Conservation (phyloP, 2,888 invertebrate species). For the Amiota communis region DNA sequence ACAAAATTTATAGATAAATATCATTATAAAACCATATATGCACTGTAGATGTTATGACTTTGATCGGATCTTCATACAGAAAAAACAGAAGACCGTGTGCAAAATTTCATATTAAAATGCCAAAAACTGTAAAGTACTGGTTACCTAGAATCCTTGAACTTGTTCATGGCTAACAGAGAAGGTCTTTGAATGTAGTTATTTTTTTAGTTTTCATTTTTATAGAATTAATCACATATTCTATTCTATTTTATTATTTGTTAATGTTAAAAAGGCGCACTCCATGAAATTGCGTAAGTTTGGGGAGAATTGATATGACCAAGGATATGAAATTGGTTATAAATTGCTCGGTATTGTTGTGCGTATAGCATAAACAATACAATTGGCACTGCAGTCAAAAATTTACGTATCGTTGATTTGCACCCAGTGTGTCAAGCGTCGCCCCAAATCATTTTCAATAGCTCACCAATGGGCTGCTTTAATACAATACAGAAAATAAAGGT, state of each 20-base stretch:
- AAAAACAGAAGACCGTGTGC: no score
- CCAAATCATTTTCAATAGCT: slow-evolving; percentile 78
- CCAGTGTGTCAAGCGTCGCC: slow-evolving; percentile 79
- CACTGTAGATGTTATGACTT: no score
- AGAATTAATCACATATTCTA: no score
- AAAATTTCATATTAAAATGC: no score
- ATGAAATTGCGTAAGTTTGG: slow-evolving; percentile 78
- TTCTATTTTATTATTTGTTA: slow-evolving; percentile 75
- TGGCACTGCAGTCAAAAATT: slow-evolving; percentile 79
- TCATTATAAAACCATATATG: no score
- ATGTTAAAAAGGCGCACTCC: slow-evolving; percentile 77
- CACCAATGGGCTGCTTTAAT: slow-evolving; percentile 82
- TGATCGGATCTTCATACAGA: no score
- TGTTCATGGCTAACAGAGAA: no score
- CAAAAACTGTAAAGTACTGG: no score
- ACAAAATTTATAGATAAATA: no score
- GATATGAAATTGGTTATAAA: slow-evolving; percentile 77
- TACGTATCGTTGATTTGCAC: slow-evolving; percentile 81
- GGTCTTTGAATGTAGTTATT: no score
- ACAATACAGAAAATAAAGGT: slow-evolving; percentile 78
- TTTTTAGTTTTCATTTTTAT: no score
- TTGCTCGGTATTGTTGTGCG: slow-evolving; percentile 76
- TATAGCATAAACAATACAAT: slow-evolving; percentile 79
- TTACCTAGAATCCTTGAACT: no score
- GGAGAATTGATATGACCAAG: slow-evolving; percentile 75